Evolutionary conservation across 2,797 vertebrate species (phyloP).

Genomic region (Crax fasciolata): DNA sequence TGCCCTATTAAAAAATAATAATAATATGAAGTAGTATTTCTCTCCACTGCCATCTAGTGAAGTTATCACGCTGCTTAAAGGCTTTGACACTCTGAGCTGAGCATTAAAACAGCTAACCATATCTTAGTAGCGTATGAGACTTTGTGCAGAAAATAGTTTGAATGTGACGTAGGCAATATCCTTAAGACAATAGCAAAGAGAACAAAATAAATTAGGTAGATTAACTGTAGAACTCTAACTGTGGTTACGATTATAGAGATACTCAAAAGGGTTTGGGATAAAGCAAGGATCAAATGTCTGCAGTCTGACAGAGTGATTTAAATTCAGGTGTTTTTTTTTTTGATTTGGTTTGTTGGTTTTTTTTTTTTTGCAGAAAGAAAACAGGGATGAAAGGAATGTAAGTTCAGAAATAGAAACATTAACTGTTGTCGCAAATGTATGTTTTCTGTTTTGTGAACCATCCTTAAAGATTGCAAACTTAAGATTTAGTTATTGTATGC

Average conservation of each 20-base stretch:
- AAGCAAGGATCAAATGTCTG: not conserved
- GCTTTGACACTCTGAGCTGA: not conserved
- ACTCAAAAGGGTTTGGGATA: not conserved
- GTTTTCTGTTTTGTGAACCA: not conserved
- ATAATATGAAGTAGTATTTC: constrained; percentile 2
- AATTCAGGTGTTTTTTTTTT: not conserved
- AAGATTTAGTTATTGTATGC: not conserved
- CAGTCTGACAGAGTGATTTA: not conserved
- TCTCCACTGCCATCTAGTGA: constrained; percentile 70
- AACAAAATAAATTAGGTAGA: not conserved
- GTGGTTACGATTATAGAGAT: not conserved
- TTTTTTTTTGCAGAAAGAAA: not conserved
- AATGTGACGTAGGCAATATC: not conserved
- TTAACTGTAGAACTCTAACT: not conserved
- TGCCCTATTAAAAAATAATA: not conserved
- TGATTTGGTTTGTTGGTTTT: no score
- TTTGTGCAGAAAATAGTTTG: not conserved
- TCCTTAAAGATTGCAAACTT: not conserved
- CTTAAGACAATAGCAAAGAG: not conserved
- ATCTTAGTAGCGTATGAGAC: not conserved
- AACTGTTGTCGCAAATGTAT: not conserved
- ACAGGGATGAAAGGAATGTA: not conserved
- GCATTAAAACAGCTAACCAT: not conserved
- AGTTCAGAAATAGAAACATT: not conserved
- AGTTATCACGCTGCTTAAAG: not conserved